Conservation (phyloP, 2,113 vertebrate genomes). For the Rafetus swinhoei region DNA sequence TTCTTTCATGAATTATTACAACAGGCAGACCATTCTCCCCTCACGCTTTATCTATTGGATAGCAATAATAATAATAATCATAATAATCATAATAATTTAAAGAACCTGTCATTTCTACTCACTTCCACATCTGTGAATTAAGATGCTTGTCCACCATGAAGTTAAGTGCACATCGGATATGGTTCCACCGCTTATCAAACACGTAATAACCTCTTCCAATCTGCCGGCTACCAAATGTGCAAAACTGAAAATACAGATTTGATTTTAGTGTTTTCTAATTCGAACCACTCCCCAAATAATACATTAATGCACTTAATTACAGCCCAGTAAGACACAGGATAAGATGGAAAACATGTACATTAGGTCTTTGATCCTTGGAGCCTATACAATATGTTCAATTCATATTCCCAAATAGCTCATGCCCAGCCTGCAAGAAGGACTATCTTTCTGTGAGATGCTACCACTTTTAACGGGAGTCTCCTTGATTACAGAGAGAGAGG, state of each 20-base stretch:
- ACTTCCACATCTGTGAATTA: conserved; percentile 98
- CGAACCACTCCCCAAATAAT: neutral
- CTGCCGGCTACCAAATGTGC: conserved; percentile 96
- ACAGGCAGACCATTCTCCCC: neutral
- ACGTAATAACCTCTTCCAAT: conserved; percentile 94
- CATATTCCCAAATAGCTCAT: neutral
- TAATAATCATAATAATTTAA: neutral
- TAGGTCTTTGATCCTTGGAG: neutral
- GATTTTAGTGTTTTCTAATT: neutral
- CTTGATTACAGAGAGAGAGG: neutral
- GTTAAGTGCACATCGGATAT: conserved; percentile 90
- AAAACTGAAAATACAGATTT: conserved; percentile 85
- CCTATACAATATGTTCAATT: neutral
- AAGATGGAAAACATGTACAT: neutral
- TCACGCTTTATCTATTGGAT: accelerated
- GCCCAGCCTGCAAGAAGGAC: neutral
- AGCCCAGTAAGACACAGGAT: neutral
- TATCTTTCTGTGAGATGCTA: neutral
- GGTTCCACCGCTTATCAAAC: conserved; percentile 96
- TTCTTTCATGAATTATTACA: neutral
- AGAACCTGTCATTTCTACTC: conserved; percentile 71
- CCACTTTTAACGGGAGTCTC: neutral
- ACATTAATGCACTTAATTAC: neutral
- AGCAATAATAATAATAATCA: neutral
- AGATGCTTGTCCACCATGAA: conserved; percentile 98